Base-by-base conservation (phyloP, 2,888 invertebrate species). In the Hypolimnas misippus region DNA sequence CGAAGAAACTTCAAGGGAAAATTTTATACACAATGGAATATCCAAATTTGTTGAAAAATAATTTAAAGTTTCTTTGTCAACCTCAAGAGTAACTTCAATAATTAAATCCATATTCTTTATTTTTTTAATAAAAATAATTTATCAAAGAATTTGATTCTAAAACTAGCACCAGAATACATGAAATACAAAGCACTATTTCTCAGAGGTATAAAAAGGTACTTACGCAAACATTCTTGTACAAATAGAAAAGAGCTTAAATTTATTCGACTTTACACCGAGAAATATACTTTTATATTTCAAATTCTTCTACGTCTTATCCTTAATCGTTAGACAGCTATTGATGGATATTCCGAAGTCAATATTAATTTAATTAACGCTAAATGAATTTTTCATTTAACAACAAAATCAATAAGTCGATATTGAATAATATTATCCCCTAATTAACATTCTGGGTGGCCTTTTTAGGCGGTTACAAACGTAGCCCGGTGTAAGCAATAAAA, bases 381-480 rank as follows among this genome's bases (percentile, higher is more conserved):
- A 17, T 33, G 50, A 58, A 52, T 62, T 62, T 59, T 65, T 49
- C 25, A 35, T 17, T 38, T 57, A 21, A 50, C 63, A 64, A 59
- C 66, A 65, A 87, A 87, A 88, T 88, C 57, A 63, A 66, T 79
- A 46, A 75, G 80, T 75, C 74, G 75, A 79, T 84, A 82, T 84
- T 89, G 86, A 89, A 90, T 90, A 86, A 84, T 76, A 87, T 89
- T 89, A 88, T 84, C 86, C 86, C 84, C 75, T 83, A 86, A 89
- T 91, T 90, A 91, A 83, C 84, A 89, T 91, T 89, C 79, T 77
- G 76, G 84, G 83, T 80, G 83, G 84, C 84, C 87, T 89, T 89
- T 91, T 87, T 87, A 87, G 82, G 78, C 79, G 81, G 84, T 80
- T 82, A 80, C 81, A 78, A 79, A 82, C 79, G 79, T 79, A 76